These are phyloP conservation scores for Chrysolina oricalcia DNA, from an alignment of 2,888 invertebrate genomes.

Conservation along the genomic window DNA sequence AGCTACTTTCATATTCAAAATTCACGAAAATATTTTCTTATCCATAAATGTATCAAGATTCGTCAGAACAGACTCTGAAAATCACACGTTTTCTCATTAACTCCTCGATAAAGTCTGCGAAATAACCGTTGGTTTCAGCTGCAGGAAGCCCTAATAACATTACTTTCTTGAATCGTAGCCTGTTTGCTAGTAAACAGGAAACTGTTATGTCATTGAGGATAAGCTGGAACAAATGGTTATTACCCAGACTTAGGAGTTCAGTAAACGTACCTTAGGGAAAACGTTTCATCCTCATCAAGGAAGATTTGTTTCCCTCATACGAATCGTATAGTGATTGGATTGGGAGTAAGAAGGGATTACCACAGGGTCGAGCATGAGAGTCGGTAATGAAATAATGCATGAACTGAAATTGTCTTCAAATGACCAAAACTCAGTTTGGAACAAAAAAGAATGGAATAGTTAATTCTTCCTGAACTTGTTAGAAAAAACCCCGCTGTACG, in stretches of 20 bases:
- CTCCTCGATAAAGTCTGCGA: not conserved
- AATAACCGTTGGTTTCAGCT: not conserved
- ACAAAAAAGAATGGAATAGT: too few species aligned
- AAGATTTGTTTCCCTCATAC: not conserved
- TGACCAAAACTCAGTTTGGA: too few species aligned
- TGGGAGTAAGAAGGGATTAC: too few species aligned
- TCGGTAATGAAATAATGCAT: too few species aligned
- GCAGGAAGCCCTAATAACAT: not conserved
- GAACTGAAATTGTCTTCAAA: too few species aligned
- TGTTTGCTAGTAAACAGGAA: not conserved
- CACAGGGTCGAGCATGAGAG: too few species aligned
- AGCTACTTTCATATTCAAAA: too few species aligned
- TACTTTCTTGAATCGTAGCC: not conserved
- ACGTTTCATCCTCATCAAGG: not conserved
- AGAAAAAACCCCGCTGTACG: too few species aligned
- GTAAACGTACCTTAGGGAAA: not conserved
- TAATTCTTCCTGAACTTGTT: too few species aligned
- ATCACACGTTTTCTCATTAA: not conserved
- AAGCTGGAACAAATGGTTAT: not conserved
- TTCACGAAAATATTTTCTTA: too few species aligned
- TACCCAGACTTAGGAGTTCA: not conserved
- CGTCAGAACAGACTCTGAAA: too few species aligned
- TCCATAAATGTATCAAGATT: too few species aligned
- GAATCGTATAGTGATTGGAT: not conserved
- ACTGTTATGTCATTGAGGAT: slow-evolving; percentile 7